Base-by-base conservation (phyloP, 2,797 vertebrate genomes). In the Lagodon rhomboides region DNA sequence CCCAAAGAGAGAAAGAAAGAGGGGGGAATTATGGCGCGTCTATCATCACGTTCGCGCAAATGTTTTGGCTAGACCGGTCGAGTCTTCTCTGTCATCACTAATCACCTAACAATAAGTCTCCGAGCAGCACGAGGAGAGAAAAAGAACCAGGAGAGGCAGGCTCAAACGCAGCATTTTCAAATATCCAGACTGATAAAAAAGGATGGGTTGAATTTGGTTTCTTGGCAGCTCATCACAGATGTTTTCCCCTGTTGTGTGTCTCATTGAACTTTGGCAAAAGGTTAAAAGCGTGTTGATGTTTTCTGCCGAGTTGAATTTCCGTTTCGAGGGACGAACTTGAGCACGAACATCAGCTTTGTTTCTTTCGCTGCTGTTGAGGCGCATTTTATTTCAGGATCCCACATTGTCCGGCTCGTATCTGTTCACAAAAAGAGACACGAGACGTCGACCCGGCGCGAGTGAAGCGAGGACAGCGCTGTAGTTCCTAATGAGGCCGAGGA, bases 1-100 rank as follows among this genome's bases (percentile, higher is more conserved):
- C 88, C 38, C 89, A 88, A 78, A 88, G 91, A 88, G 92, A 72
- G 66, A 92, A 76, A n/a, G n/a, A n/a, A 71, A 80, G 77, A 83
- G 60, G 78, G 78, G 10, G 85, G 89, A 87, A 84, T 89, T 85
- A 85, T 38, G 73, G 78, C 23, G 46, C 9, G 70, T 95, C 94
- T 83, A 76, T 94, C 94, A 71, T 85, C 93, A 90, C 92, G 54
- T 93, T 87, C 64, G 63, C 83, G 73, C 87, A 84, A 89, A 90
- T 94, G 94, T 94, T 94, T 94, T 92, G 93, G 90, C 94, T 93
- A 82, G 77, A 86, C 83, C 47, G 64, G 77, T 88, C 63, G 85
- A 93, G 87, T 88, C 85, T 71, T 64, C 82, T 93, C 91, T 86
- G 87, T 95, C 93, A 89, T 87, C 92, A 23, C 88, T 85, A 85